Conservation (phyloP, 1,140 invertebrate species). For the Scaptodrosophila lebanonensis region DNA sequence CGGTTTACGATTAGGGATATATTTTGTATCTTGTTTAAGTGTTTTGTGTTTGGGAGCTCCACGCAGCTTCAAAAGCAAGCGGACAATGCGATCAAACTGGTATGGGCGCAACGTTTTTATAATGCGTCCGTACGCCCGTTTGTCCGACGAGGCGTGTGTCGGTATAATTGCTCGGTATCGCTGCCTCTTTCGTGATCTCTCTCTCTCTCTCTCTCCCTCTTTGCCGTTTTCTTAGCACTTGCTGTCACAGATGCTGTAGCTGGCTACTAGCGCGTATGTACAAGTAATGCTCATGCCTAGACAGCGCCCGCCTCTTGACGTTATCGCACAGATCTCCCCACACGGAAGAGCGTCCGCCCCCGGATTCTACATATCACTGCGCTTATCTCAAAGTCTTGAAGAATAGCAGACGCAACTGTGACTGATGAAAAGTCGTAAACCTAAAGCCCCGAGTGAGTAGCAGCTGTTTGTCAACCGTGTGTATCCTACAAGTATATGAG, state of each 20-base stretch:
- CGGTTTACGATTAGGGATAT: conserved; percentile 55
- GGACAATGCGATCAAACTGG: conserved; percentile 67
- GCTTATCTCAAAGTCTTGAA: not conserved
- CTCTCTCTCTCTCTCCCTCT: not conserved
- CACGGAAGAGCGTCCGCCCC: no score
- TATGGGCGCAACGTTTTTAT: conserved; percentile 52
- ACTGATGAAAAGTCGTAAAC: not conserved
- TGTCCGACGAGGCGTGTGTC: not conserved
- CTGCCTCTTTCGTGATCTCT: conserved; percentile 2
- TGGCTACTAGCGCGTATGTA: not conserved
- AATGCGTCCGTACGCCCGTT: conserved; percentile 20
- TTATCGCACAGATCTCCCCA: no score
- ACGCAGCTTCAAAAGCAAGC: conserved; percentile 71
- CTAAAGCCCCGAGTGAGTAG: not conserved
- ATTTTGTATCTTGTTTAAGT: no score
- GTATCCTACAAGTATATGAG: no score
- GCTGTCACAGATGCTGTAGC: not conserved
- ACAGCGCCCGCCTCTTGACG: no score
- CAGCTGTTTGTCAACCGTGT: no score
- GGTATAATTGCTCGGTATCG: conserved; percentile 6
- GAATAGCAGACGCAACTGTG: not conserved
- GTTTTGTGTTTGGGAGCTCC: conserved; percentile 73
- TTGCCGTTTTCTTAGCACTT: not conserved
- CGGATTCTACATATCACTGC: no score
- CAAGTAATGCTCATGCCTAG: no score